Base-by-base conservation (phyloP, 2,113 vertebrate genomes). In the Phodopus roborovskii region DNA sequence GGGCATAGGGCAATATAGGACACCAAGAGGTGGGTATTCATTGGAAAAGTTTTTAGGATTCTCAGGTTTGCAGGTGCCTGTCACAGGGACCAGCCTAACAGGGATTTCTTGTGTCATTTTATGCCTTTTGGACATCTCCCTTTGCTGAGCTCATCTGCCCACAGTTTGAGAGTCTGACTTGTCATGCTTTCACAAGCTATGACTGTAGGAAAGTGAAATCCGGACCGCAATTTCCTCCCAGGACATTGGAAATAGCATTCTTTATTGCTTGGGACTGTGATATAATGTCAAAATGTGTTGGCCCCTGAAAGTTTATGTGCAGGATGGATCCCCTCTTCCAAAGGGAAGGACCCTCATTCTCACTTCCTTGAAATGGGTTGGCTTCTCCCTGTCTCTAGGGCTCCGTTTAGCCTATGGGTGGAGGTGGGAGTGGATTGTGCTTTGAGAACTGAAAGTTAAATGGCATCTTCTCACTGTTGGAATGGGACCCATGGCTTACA, bases 11-110 rank as follows among this genome's bases (percentile, higher is more conserved):
- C 97, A 98, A 97, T 97, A 96, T 94, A 97, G 96, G 95, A 97
- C 92, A 93, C 91, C 58, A 94, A 97, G 92, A 97, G 70, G 91
- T 97, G 88, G 89, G 91, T 28, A 2, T 97, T 97, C 97, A 91
- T 95, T 78, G 10, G 36, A 97, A 98, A 98, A 98, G 96, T 98
- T 98, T 96, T 97, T 94, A 97, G 97, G 94, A 97, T 96, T 96
- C 97, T 98, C 95, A 96, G 58, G 4, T 97, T 97, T 97, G 95
- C 95, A 88, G 68, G 87, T 89, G 77, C 56, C 56, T 50, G 28
- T 84, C 97, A 96, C 92, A 60, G 74, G 97, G 97, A 97, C 97
- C 96, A 96, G 88, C 87, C 97, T 92, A 88, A 11, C 92, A 96
- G 93, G 94, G 96, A 96, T 98, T 97, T 68, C 95, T 97, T 95